Percentiles rank a stretch among this genome's conserved stretches.
Conservation (phyloP, 2,888 invertebrate species). For the Prosapia bicincta region DNA sequence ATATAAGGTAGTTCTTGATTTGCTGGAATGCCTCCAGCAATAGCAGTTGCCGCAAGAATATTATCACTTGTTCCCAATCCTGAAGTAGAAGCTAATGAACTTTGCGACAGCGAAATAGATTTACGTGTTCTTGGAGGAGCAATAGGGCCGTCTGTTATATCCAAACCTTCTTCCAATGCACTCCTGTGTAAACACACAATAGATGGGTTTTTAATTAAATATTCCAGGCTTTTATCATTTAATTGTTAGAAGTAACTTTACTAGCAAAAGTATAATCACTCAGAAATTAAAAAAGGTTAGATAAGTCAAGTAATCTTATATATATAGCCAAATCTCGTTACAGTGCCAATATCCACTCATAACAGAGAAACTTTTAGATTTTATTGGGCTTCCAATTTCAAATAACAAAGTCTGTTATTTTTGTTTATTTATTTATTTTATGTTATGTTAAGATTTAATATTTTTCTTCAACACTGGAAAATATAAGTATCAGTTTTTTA, state of each 20-base stretch:
- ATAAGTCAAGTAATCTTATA: too few relatives aligned
- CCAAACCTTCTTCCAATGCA: not conserved
- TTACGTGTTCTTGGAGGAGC: slow-evolving; percentile 52
- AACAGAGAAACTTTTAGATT: too few relatives aligned
- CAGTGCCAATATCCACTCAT: too few relatives aligned
- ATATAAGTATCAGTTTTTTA: too few relatives aligned
- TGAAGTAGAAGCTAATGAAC: slow-evolving; percentile 45
- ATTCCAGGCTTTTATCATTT: too few relatives aligned
- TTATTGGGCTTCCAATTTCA: too few relatives aligned
- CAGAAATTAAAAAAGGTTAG: not conserved
- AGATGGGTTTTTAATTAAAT: too few relatives aligned
- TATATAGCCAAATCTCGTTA: too few relatives aligned
- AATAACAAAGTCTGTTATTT: too few relatives aligned
- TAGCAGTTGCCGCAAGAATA: slow-evolving; percentile 84
- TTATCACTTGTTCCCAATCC: slow-evolving; percentile 46
- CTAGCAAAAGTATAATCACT: slow-evolving; percentile 26
- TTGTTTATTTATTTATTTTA: too few relatives aligned
- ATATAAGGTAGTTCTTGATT: slow-evolving; percentile 87
- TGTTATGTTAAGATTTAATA: too few relatives aligned
- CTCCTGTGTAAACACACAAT: not conserved
- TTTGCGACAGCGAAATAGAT: slow-evolving; percentile 48
- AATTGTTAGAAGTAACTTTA: not conserved
- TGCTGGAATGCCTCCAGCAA: slow-evolving; percentile 79
- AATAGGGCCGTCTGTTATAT: slow-evolving; percentile 44
- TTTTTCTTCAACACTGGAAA: too few relatives aligned